Conservation (phyloP, 2,888 invertebrate species). For the Diaprepes abbreviatus region DNA sequence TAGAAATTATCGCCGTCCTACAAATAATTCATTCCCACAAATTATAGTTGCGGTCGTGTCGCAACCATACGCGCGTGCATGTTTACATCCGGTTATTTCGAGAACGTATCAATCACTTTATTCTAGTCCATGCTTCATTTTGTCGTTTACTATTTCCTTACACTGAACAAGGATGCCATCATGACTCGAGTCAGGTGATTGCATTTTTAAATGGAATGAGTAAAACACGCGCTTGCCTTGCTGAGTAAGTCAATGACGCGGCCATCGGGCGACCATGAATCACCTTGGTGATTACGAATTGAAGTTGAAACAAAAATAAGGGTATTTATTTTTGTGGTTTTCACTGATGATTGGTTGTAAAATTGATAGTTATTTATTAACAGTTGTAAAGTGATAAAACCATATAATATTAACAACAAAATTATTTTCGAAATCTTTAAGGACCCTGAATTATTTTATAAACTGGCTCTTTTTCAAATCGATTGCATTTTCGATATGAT, state of each 20-base stretch:
- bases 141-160: background rate
- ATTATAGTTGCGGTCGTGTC: conserved; percentile 3
- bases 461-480: too few relatives aligned
- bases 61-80: conserved; percentile 23
- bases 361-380: too few relatives aligned
- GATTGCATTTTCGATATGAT: too few relatives aligned
- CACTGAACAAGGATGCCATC: background rate
- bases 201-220: background rate
- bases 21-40: conserved; percentile 6
- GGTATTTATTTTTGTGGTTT: too few relatives aligned
- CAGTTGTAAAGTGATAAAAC: too few relatives aligned
- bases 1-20: conserved; percentile 7
- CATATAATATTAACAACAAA: too few relatives aligned
- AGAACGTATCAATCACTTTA: background rate
- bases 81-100: conserved; percentile 17
- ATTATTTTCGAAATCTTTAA: too few relatives aligned
- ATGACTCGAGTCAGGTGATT: background rate
- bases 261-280: conserved; percentile 14
- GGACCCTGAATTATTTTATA: too few relatives aligned
- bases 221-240: conserved; percentile 3
- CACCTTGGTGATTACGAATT: background rate
- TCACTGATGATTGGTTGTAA: too few relatives aligned
- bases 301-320: too few relatives aligned
- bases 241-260: conserved; percentile 19
- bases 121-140: background rate